Conservation (phyloP, 2,888 invertebrate species). For the Lydus trimaculatus region DNA sequence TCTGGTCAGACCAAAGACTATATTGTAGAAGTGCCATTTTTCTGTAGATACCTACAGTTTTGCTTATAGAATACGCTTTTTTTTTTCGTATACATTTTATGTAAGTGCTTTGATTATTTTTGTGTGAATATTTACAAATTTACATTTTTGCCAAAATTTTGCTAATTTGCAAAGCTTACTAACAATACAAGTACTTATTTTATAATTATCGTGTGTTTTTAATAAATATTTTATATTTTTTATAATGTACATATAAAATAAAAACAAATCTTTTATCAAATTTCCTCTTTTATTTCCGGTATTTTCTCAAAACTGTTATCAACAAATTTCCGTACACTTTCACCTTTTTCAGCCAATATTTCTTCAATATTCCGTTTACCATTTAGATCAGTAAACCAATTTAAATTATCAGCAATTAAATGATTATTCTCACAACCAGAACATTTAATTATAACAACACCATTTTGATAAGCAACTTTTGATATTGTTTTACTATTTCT, state of each 20-base stretch:
- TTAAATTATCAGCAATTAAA: slow-evolving; percentile 94
- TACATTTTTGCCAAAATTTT: no score
- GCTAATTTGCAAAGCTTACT: background rate
- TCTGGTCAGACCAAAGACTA: slow-evolving; percentile 4
- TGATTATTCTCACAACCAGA: slow-evolving; percentile 88
- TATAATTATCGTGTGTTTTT: background rate
- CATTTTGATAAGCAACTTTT: slow-evolving; percentile 83
- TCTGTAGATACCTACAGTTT: background rate
- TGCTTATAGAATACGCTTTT: background rate
- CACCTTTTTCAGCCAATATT: slow-evolving; percentile 87
- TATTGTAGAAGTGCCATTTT: background rate
- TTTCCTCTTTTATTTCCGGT: slow-evolving; percentile 17
- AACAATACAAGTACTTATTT: background rate
- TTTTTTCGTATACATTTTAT: background rate
- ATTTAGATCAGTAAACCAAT: slow-evolving; percentile 88
- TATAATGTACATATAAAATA: background rate
- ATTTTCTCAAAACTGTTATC: slow-evolving; percentile 39
- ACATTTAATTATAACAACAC: slow-evolving; percentile 92
- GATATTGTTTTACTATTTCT: slow-evolving; percentile 83
- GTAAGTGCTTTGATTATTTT: background rate
- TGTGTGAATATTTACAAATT: no score
- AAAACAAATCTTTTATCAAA: background rate
- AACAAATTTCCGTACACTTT: slow-evolving; percentile 69
- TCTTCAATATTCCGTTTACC: slow-evolving; percentile 88
- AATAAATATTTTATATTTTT: background rate